phyloP scores from a whole-genome alignment of 1,140 invertebrate genomes.

The Drosophila equinoxialis region DNA sequence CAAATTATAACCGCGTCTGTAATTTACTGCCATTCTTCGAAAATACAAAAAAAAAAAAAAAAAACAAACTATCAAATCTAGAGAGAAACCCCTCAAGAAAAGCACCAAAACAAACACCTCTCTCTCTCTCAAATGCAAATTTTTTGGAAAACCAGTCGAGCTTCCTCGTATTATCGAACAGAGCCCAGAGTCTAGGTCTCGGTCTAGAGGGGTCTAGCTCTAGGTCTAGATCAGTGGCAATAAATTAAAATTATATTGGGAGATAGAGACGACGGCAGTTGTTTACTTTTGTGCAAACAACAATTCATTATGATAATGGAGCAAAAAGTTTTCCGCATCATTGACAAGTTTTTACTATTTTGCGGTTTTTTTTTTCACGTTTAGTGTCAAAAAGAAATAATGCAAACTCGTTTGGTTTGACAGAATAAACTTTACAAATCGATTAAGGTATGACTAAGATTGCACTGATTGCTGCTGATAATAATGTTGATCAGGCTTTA shows the following conservation, averaged over 20 bases:
- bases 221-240: constrained; percentile 42
- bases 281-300: constrained; percentile 23
- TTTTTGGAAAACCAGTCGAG: constrained; percentile 10
- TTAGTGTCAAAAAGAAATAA: constrained; percentile 12
- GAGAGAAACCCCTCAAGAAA: constrained; percentile 12
- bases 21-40: constrained; percentile 68
- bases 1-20: constrained; percentile 65
- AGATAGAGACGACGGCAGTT: constrained; percentile 20
- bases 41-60: constrained; percentile 41
- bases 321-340: constrained; percentile 51
- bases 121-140: constrained; percentile 51
- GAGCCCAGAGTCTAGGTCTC: not conserved
- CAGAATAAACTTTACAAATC: not conserved
- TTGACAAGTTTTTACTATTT: constrained; percentile 9
- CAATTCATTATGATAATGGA: constrained; percentile 48
- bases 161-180: not conserved
- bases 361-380: too few relatives aligned
- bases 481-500: too few relatives aligned
- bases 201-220: constrained; percentile 3
- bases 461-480: too few relatives aligned
- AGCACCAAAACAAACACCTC: constrained; percentile 24
- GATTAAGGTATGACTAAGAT: not conserved
- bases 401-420: constrained; percentile 17
- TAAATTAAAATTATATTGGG: constrained; percentile 49
- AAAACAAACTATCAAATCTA: constrained; percentile 36